Evolutionary conservation across 2,797 vertebrate species (phyloP).

Genomic region (Cygnus olor): DNA sequence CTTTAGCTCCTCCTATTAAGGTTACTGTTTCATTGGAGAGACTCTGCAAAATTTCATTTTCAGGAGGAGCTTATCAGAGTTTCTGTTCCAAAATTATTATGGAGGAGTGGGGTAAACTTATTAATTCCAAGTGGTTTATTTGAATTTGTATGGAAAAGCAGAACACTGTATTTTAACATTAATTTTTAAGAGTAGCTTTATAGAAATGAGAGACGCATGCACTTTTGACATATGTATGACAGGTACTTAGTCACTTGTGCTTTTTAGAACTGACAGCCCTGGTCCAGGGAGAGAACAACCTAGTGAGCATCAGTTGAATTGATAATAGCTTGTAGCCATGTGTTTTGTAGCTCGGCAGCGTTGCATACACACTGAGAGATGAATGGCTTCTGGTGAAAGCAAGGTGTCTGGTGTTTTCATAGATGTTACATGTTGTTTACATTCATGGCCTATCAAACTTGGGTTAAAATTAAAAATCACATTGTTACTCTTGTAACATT

Average conservation of each 20-base stretch:
- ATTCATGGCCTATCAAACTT: background rate
- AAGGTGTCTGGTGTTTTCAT: background rate
- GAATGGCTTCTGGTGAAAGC: background rate
- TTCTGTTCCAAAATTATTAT: background rate
- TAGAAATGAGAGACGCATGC: background rate
- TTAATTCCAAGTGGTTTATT: background rate
- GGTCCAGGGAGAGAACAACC: background rate
- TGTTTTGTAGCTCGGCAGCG: background rate
- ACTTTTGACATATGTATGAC: background rate
- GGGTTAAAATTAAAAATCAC: background rate
- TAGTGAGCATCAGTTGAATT: background rate
- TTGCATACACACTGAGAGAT: fast-evolving
- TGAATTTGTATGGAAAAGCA: background rate
- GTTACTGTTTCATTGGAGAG: background rate
- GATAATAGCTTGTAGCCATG: background rate
- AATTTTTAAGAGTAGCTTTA: background rate
- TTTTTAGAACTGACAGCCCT: background rate
- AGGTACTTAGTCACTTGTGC: background rate
- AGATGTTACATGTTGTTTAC: background rate
- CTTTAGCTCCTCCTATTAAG: background rate
- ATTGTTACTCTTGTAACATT: background rate
- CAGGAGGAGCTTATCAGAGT: background rate
- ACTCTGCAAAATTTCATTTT: background rate
- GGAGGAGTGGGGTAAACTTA: background rate
- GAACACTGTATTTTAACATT: too few relatives aligned